Evolutionary conservation across 2,113 vertebrate species (phyloP).

Genomic region (Myotis lucifugus): DNA sequence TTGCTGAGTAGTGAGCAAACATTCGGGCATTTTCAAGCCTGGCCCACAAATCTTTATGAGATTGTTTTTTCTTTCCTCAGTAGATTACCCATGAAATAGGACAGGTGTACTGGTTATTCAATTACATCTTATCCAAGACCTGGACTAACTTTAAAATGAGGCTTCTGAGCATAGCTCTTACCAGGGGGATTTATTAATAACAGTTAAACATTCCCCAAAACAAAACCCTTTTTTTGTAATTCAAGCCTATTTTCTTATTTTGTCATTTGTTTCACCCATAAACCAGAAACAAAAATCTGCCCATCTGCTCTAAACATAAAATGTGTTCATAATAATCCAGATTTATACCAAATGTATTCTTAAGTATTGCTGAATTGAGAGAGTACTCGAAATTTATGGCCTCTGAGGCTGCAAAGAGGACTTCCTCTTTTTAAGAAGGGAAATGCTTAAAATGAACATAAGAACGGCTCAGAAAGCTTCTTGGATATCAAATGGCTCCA

Average conservation of each 20-base stretch:
- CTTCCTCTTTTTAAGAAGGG: constrained; percentile 75
- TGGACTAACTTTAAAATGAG: constrained; percentile 54
- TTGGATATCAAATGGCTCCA: constrained; percentile 77
- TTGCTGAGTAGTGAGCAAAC: constrained; percentile 21
- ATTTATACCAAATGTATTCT: constrained; percentile 78
- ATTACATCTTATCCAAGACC: constrained; percentile 66
- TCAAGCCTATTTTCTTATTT: constrained; percentile 74
- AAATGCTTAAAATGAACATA: constrained; percentile 66
- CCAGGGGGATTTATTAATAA: constrained; percentile 65
- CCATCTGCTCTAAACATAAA: constrained; percentile 68
- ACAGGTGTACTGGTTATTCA: constrained; percentile 60
- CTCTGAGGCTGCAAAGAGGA: constrained; percentile 72
- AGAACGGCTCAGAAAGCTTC: constrained; percentile 70
- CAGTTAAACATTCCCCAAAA: constrained; percentile 64
- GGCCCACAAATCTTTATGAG: constrained; percentile 46
- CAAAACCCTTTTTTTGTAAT: constrained; percentile 56
- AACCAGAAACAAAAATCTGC: constrained; percentile 68
- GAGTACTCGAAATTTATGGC: constrained; percentile 66
- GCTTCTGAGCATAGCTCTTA: neutral
- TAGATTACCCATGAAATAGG: constrained; percentile 61
- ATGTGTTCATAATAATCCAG: constrained; percentile 73
- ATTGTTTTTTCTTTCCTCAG: constrained; percentile 51
- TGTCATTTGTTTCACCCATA: constrained; percentile 71
- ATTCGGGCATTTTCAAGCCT: constrained; percentile 31
- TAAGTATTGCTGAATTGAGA: constrained; percentile 67